Conservation (phyloP, 1,140 invertebrate genomes). For the Neodiprion virginianus region DNA sequence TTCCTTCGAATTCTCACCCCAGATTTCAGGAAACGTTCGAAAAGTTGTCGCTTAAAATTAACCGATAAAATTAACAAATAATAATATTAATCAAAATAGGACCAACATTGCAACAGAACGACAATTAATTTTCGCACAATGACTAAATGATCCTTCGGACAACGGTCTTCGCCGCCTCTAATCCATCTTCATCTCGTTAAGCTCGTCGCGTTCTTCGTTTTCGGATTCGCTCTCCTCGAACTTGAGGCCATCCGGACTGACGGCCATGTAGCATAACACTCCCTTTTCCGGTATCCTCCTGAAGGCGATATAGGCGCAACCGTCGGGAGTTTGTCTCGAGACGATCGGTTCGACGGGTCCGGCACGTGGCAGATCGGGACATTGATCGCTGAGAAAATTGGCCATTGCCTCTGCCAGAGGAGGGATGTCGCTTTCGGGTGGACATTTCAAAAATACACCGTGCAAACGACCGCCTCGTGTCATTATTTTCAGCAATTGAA, state of each 20-base stretch:
- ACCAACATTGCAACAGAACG: no score
- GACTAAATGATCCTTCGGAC: no score
- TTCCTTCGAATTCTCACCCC: no score
- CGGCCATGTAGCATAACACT: conserved; percentile 63
- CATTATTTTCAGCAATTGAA: conserved; percentile 60
- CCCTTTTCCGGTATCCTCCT: conserved; percentile 59
- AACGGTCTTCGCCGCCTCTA: no score
- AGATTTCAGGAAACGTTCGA: no score
- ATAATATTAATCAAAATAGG: no score
- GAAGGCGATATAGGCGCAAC: conserved; percentile 58
- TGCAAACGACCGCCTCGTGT: conserved; percentile 55
- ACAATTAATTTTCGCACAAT: no score
- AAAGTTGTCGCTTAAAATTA: no score
- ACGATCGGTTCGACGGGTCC: conserved; percentile 59
- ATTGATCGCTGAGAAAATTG: conserved; percentile 46
- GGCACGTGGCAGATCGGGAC: conserved; percentile 52
- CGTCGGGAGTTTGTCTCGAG: conserved; percentile 58
- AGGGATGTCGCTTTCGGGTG: conserved; percentile 44
- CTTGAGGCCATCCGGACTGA: conserved; percentile 52
- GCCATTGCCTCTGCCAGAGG: conserved; percentile 56
- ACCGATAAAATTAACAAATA: no score
- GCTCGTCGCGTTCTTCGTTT: background rate
- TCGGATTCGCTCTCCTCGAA: background rate
- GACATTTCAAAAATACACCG: conserved; percentile 55
- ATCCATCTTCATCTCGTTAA: background rate